A percentile compares a stretch with the other conserved stretches of the same genome.
Evolutionary conservation across 2,888 invertebrate species (phyloP).

Genomic region (Adineta ricciae): DNA sequence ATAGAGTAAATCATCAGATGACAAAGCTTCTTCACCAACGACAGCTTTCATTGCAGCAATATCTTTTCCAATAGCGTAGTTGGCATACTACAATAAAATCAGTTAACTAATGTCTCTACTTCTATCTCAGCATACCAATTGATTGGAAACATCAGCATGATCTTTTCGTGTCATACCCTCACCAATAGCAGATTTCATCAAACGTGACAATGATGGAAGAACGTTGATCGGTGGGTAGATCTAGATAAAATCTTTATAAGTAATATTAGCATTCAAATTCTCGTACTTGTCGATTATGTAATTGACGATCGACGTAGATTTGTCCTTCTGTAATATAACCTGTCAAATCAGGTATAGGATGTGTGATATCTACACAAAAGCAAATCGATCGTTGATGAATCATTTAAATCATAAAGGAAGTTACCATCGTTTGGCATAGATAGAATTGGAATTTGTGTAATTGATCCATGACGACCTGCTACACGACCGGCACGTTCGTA

Average conservation of each 20-base stretch:
- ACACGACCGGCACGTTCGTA: conserved; percentile 98
- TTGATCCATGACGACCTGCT: conserved; percentile 94
- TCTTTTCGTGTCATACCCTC: conserved; percentile 98
- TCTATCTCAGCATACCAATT: conserved; percentile 74
- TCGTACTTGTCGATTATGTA: conserved; percentile 95
- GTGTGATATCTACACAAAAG: conserved; percentile 87
- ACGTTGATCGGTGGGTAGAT: conserved; percentile 99
- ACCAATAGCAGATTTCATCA: conserved; percentile 99
- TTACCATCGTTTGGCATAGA: conserved; percentile 95
- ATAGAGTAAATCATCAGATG: conserved; percentile 93
- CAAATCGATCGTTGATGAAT: too few species aligned
- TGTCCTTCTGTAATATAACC: conserved; percentile 99
- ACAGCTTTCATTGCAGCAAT: conserved; percentile 99
- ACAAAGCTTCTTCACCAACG: conserved; percentile 95
- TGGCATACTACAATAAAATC: conserved; percentile 78
- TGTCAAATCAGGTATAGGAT: conserved; percentile 99
- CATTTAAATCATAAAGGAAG: too few species aligned
- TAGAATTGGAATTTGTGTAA: conserved; percentile 97
- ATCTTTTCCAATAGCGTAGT: conserved; percentile 99
- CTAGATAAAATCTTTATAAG: conserved; percentile 38
- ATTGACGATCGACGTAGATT: conserved; percentile 97
- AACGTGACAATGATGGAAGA: conserved; percentile 90
- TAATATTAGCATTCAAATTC: conserved; percentile 57
- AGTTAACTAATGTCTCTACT: too few species aligned
- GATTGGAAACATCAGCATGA: conserved; percentile 97